Evolutionary conservation across 2,113 vertebrate species (phyloP).

Genomic region (Pimephales promelas): DNA sequence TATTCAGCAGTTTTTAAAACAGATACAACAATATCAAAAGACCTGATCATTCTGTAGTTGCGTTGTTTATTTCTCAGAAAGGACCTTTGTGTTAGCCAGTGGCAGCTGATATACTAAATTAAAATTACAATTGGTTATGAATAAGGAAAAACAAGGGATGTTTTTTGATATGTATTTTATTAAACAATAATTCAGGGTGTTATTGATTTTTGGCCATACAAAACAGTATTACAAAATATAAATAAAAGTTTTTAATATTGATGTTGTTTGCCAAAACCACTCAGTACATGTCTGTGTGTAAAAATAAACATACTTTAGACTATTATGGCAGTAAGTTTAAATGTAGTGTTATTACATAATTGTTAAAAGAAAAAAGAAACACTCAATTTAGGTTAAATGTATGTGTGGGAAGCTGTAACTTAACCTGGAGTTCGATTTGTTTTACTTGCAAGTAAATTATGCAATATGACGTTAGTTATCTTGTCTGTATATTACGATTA

Average conservation of each 20-base stretch:
- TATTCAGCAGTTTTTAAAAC: not conserved
- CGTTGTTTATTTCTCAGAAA: not conserved
- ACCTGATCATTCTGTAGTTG: not conserved
- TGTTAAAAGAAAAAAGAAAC: too few relatives aligned
- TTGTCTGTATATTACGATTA: not conserved
- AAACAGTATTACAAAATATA: slow-evolving; percentile 65
- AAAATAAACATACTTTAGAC: slow-evolving; percentile 9
- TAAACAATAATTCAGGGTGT: slow-evolving; percentile 38
- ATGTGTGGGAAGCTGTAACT: slow-evolving; percentile 16
- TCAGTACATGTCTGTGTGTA: not conserved
- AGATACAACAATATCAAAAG: not conserved
- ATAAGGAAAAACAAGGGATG: not conserved
- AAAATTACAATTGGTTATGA: not conserved
- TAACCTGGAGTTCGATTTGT: too few relatives aligned
- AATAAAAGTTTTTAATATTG: slow-evolving; percentile 53
- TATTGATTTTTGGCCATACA: slow-evolving; percentile 53
- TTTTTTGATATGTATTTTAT: slow-evolving; percentile 55
- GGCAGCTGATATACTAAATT: not conserved
- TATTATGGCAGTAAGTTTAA: not conserved
- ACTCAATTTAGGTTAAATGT: slow-evolving; percentile 19
- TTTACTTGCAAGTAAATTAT: too few relatives aligned
- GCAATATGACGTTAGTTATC: not conserved
- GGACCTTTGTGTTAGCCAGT: not conserved
- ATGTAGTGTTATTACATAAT: slow-evolving; percentile 35
- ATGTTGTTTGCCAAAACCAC: not conserved